phyloP scores from a whole-genome alignment of 1,140 invertebrate species.

The Brachionus sp. region DNA sequence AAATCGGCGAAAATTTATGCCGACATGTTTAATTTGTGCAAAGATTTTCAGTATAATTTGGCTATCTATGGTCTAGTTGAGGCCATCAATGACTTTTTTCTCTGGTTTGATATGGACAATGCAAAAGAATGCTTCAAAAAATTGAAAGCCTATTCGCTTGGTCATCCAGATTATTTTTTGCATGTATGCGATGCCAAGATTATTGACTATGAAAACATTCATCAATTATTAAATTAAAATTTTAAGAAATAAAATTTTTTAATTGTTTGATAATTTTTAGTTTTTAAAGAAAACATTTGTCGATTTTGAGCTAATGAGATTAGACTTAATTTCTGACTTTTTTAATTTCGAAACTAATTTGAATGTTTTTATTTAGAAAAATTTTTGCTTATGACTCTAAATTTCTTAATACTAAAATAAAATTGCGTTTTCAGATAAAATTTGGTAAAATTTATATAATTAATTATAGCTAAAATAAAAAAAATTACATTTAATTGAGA shows the following conservation, averaged over 20 bases:
- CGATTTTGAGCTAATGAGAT: no score
- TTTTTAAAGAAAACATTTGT: no score
- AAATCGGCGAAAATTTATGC: conserved; percentile 6
- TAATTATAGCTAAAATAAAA: no score
- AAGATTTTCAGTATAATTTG: conserved; percentile 7
- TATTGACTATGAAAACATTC: conserved; percentile 16
- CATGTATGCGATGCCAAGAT: conserved; percentile 27
- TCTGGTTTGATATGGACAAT: conserved; percentile 23
- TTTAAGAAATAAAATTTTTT: not conserved
- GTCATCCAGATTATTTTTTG: conserved; percentile 5
- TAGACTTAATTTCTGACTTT: no score
- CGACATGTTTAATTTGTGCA: conserved; percentile 13
- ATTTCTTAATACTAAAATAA: not conserved
- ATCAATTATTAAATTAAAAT: conserved; percentile 21
- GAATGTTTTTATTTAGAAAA: not conserved
- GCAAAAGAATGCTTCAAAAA: not conserved
- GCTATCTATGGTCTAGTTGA: conserved; percentile 7
- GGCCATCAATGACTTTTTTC: not conserved
- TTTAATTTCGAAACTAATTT: not conserved
- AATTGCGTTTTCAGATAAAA: not conserved
- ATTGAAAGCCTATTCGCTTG: not conserved
- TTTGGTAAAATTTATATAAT: no score
- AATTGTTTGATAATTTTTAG: no score
- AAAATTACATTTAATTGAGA: no score
- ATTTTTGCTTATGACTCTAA: not conserved